Evolutionary conservation across 2,797 vertebrate species (phyloP).

Genomic region (Smutsia gigantea): DNA sequence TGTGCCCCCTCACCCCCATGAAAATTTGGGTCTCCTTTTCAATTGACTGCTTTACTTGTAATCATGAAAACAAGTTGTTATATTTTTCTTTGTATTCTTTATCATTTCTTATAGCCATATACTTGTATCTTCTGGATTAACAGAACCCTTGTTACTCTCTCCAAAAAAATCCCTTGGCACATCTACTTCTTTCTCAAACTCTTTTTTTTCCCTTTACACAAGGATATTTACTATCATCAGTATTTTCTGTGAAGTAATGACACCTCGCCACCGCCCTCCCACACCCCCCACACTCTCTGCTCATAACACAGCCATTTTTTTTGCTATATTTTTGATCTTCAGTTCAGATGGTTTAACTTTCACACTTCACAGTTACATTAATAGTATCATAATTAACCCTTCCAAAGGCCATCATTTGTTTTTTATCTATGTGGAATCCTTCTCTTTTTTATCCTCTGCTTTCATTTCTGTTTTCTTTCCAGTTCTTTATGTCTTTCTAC

Average conservation of each 20-base stretch:
- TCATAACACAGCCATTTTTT: background rate
- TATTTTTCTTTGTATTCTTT: background rate
- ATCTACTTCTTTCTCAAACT: background rate
- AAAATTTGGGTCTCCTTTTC: background rate
- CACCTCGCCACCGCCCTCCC: no score
- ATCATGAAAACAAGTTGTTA: background rate
- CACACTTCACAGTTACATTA: background rate
- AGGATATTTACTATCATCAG: background rate
- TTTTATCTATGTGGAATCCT: background rate
- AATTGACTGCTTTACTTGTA: background rate
- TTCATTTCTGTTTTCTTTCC: conserved; percentile 15
- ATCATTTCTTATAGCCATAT: background rate
- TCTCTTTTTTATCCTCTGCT: background rate
- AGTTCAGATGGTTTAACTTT: background rate
- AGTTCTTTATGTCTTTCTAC: background rate
- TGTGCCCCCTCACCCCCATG: background rate
- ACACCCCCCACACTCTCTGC: background rate
- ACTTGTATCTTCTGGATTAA: background rate
- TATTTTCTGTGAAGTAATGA: background rate
- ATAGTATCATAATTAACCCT: background rate
- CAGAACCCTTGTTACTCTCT: background rate
- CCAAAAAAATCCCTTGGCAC: background rate
- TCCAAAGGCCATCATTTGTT: background rate
- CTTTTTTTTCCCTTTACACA: background rate
- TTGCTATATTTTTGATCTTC: background rate